Evolutionary conservation across 1,140 invertebrate genomes (phyloP).

Genomic region (Centruroides vittatus): DNA sequence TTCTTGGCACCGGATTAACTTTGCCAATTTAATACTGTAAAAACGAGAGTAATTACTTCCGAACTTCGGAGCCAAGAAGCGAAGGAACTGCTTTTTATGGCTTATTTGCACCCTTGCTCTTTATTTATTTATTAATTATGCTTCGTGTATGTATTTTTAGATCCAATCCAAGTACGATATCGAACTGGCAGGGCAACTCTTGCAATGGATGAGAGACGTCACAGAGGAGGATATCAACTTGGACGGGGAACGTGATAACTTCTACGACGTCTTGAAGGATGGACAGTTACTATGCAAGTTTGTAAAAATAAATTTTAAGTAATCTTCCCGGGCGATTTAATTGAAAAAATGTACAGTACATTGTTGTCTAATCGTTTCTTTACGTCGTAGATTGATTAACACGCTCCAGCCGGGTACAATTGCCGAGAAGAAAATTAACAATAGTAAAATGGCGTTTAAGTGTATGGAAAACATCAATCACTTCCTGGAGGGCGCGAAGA

Average conservation of each 20-base stretch:
- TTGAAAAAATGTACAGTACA: too few species aligned
- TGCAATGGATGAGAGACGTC: constrained; percentile 78
- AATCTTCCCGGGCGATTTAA: too few species aligned
- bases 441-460: constrained; percentile 67
- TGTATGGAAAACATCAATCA: constrained; percentile 98
- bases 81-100: too few species aligned
- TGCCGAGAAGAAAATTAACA: constrained; percentile 14
- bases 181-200: constrained; percentile 68
- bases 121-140: too few species aligned
- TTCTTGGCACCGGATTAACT: too few species aligned
- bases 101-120: too few species aligned
- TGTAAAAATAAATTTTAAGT: constrained; percentile 11
- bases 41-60: too few species aligned
- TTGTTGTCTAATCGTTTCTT: too few species aligned
- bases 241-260: constrained; percentile 61
- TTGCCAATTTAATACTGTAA: too few species aligned
- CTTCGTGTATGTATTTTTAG: constrained; percentile 33
- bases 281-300: constrained; percentile 72
- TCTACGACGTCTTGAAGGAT: constrained; percentile 73
- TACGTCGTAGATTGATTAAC: constrained; percentile 52
- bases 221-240: constrained; percentile 59
- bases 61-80: too few species aligned
- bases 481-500: constrained; percentile 68
- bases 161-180: constrained; percentile 92
- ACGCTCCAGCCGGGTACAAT: constrained; percentile 31